Evolutionary conservation across 2,113 vertebrate genomes (phyloP).

Genomic region (Octodon degus): DNA sequence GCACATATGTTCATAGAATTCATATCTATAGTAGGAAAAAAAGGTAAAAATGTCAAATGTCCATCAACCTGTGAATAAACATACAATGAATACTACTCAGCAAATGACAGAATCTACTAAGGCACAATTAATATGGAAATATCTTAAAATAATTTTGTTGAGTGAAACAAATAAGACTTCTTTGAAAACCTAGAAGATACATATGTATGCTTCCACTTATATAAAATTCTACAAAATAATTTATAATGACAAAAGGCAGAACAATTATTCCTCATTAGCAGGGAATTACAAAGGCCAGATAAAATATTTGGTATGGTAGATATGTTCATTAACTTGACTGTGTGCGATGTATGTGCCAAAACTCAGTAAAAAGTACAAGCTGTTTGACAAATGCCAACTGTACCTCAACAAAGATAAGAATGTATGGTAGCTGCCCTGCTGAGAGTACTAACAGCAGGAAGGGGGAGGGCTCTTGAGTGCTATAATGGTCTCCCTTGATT

Average conservation of each 20-base stretch:
- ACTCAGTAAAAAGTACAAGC: background rate
- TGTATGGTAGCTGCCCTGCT: background rate
- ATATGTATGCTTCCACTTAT: background rate
- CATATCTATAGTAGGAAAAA: background rate
- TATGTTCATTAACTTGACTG: background rate
- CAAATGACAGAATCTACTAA: background rate
- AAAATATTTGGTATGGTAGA: background rate
- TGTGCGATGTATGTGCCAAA: background rate
- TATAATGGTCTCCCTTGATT: background rate
- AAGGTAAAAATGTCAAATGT: background rate
- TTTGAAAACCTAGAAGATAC: background rate
- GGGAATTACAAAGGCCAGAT: background rate
- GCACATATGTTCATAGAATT: background rate
- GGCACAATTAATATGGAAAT: background rate
- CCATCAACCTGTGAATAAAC: background rate
- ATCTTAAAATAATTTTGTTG: background rate
- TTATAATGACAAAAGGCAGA: background rate
- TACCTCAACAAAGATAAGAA: background rate
- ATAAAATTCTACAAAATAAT: conserved; percentile 30
- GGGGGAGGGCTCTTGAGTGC: rapidly evolving
- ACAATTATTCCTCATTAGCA: background rate
- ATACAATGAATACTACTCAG: background rate
- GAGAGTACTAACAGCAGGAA: rapidly evolving
- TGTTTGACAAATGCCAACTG: background rate
- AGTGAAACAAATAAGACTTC: background rate